These are phyloP conservation scores for Alectura lathami DNA, from an alignment of 2,113 vertebrate genomes.

Conservation along the genomic window DNA sequence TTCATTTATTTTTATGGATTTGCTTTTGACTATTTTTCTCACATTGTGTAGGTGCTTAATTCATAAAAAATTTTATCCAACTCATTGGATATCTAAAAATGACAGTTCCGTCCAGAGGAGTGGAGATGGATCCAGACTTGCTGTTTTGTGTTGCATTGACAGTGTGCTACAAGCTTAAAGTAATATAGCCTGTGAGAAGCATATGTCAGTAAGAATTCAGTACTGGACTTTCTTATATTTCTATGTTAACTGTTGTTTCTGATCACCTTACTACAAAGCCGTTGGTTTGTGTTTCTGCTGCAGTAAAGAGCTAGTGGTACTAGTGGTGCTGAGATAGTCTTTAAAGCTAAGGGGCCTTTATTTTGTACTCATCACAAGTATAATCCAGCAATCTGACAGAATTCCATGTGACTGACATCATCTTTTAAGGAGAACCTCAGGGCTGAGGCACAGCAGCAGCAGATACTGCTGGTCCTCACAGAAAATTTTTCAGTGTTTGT, in stretches of 20 bases:
- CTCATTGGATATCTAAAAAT: neutral
- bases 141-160: neutral
- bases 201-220: neutral
- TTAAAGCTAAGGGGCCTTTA: neutral
- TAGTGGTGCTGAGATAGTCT: neutral
- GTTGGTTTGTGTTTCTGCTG: neutral
- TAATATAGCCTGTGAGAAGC: neutral
- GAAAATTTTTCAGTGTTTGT: neutral
- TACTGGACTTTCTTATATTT: neutral
- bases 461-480: neutral
- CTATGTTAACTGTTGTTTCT: neutral
- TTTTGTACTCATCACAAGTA: neutral
- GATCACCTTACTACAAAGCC: neutral
- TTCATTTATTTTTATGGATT: neutral
- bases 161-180: neutral
- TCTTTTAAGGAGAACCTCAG: neutral
- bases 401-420: neutral
- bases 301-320: neutral
- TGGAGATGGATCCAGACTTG: neutral
- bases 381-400: neutral
- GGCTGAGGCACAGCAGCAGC: neutral
- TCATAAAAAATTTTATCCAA: neutral
- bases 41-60: neutral
- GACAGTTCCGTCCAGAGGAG: neutral
- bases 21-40: neutral